These are phyloP conservation scores for Ectemnius continuus DNA, from an alignment of 2,888 invertebrate species.

Conservation along the genomic window DNA sequence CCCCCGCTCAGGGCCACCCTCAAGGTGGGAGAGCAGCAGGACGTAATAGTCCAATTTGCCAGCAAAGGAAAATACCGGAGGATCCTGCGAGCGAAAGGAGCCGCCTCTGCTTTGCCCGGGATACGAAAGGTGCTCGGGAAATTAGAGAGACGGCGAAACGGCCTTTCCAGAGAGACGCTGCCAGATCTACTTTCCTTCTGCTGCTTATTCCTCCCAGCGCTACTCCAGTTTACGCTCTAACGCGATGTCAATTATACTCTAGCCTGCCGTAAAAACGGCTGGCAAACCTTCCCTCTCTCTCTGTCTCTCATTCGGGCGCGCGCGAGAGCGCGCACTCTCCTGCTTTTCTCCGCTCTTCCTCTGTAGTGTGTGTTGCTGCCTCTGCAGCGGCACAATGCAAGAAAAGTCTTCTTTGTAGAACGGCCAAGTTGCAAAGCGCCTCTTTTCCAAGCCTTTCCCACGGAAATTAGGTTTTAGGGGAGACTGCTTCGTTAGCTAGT, in stretches of 20 bases:
- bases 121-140: constrained; percentile 47
- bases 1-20: background rate
- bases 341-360: background rate
- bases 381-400: no score
- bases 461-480: no score
- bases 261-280: constrained; percentile 3
- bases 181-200: constrained; percentile 31
- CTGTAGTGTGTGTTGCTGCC: no score
- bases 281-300: background rate
- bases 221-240: constrained; percentile 32
- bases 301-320: no score
- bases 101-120: background rate
- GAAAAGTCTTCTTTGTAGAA: no score
- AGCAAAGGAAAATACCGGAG: constrained; percentile 71
- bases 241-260: constrained; percentile 36
- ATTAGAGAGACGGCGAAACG: constrained; percentile 62
- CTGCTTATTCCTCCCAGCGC: background rate
- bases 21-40: constrained; percentile 45
- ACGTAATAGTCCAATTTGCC: constrained; percentile 73
- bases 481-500: no score
- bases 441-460: no score
- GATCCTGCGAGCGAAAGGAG: constrained; percentile 53
- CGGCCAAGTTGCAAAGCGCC: no score
- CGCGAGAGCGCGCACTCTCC: background rate
- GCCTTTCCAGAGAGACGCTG: constrained; percentile 29